Evolutionary conservation across 30 jellyfish, hydroid and myxozoan genomes (phyloP).

Genomic region (Aurelia sp.): DNA sequence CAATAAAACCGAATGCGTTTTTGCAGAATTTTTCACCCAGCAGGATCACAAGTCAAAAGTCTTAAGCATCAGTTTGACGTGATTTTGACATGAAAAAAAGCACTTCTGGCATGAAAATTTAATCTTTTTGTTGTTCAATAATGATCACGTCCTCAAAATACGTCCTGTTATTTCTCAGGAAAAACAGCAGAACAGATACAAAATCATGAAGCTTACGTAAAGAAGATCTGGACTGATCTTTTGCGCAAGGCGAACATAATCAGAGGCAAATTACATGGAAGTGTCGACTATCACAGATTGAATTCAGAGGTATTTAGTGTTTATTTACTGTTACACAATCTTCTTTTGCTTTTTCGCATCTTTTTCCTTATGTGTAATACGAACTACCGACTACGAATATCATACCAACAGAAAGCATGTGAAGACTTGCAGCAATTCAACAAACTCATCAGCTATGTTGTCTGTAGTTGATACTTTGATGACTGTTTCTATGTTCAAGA

Average conservation of each 20-base stretch:
- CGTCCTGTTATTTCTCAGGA: slow-evolving; percentile 28
- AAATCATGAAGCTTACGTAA: slow-evolving; percentile 46
- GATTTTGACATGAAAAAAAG: neutral
- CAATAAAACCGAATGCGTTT: too few relatives aligned
- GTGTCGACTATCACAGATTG: slow-evolving; percentile 63
- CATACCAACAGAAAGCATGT: too few relatives aligned
- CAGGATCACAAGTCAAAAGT: neutral
- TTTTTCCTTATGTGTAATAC: too few relatives aligned
- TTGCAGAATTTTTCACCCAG: too few relatives aligned
- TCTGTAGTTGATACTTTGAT: too few relatives aligned
- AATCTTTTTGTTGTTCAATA: neutral
- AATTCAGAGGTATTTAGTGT: slow-evolving; percentile 50
- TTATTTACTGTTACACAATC: neutral
- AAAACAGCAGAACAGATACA: slow-evolving; percentile 68
- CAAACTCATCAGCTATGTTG: too few relatives aligned
- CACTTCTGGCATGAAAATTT: neutral
- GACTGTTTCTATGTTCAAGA: too few relatives aligned
- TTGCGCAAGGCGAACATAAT: slow-evolving; percentile 53
- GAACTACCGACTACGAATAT: too few relatives aligned
- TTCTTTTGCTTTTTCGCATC: too few relatives aligned
- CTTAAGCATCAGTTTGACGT: too few relatives aligned
- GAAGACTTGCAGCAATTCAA: too few relatives aligned
- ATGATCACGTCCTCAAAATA: neutral
- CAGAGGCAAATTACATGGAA: slow-evolving; percentile 58
- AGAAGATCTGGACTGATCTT: slow-evolving; percentile 65